Evolutionary conservation across 2,888 invertebrate genomes (phyloP), one percentile per base, ranked within the genome.

Genomic region (Nomada hirtipes): DNA sequence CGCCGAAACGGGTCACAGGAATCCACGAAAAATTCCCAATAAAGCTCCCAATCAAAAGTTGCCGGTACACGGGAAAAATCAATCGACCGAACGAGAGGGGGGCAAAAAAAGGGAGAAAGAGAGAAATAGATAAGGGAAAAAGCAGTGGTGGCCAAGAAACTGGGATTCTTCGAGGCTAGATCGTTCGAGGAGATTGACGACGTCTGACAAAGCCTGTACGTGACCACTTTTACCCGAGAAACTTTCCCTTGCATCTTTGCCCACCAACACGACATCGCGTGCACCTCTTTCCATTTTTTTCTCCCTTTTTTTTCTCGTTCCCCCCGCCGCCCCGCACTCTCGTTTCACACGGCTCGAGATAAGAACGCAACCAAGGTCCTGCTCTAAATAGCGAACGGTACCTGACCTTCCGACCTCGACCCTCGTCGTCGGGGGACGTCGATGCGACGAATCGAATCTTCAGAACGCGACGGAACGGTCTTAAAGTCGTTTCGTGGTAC

Each of bases 151-250:
- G 50, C 15, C 29, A 69, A 61, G 71, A 75, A 78, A 84, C 76
- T 72, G 72, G 79, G 70, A 85, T 83, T 89, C 67, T 85, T 89
- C 84, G 89, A 90, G 89, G 90, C 86, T 87, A 89, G 90, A 90
- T 90, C 80, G 76, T 83, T 74, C 82, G 70, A 77, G 79, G 67
- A 82, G 90, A 90, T 90, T 89, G 82, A 63, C 75, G 74, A 83
- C 73, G 89, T 90, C 90, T 89, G 88, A 90, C 90, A 88, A 89
- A 90, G 89, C 85, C 81, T 67, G 89, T 89, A 90, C 90, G 90
- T 90, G 90, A 90, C 90, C 85, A 90, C 90, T 90, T 83, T 85
- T 87, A 74, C 78, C 80, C 81, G 78, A 65, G 79, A 76, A 79
- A 83, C 76, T 83, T 86, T 83, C 82, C 83, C 72, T 86, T 85